These are phyloP conservation scores for Odocoileus virginianus DNA, from an alignment of 2,113 vertebrate species.

Conservation along the genomic window DNA sequence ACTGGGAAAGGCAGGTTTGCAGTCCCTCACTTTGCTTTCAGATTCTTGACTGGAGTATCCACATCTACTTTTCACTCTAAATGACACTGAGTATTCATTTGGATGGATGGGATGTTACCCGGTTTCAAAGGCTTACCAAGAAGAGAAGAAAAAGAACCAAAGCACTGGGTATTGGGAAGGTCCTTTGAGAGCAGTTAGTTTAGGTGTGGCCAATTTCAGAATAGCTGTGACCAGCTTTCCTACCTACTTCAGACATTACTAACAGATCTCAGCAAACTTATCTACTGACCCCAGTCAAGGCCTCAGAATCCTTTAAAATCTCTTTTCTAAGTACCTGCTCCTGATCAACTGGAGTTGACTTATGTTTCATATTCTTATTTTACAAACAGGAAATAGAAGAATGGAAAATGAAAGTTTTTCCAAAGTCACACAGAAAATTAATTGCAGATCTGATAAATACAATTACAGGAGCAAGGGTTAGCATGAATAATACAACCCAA, in stretches of 20 bases:
- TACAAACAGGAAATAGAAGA: constrained; percentile 1
- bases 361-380: not conserved
- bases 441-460: not conserved
- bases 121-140: not conserved
- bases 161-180: not conserved
- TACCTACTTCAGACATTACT: not conserved
- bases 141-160: not conserved
- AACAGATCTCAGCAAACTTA: not conserved
- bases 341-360: not conserved
- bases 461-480: not conserved
- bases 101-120: not conserved
- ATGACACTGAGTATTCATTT: not conserved
- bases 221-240: not conserved
- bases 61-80: not conserved
- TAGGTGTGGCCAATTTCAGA: constrained; percentile 10
- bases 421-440: not conserved
- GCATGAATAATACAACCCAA: not conserved
- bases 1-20: not conserved
- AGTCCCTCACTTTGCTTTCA: not conserved
- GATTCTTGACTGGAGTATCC: not conserved
- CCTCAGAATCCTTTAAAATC: not conserved
- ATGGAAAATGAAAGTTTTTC: not conserved
- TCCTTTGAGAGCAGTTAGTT: not conserved
- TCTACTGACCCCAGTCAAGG: not conserved
- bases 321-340: not conserved